Base-by-base conservation (phyloP, 2,888 invertebrate species). In the Cyrtodaria siliqua region DNA sequence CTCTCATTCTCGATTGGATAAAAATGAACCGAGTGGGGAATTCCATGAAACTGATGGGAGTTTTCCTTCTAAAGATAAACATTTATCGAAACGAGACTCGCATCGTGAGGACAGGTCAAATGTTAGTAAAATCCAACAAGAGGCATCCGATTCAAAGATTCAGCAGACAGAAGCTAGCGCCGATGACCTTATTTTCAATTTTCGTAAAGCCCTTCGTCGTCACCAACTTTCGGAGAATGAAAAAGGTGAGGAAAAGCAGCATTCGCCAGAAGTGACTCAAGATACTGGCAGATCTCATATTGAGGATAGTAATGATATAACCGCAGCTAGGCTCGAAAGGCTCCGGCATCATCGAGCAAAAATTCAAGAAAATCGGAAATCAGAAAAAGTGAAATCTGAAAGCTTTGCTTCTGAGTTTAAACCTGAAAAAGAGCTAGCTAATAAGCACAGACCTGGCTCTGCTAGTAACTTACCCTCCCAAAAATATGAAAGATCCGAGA, bases 131-230 rank as follows among this genome's bases (percentile, higher is more conserved):
- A 40, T 18, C 40, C 60, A 60, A 26, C 18, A 18, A 23, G 71
- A 71, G 26, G 42, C 53, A 56, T 71, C 74, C 52, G 68, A 57
- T 29, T 47, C n/a, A 18, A 49, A 44, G 29, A 66, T 70, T 44
- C 56, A 57, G 52, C 63, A 67, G 24, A 27, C 52, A 27, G 77
- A 71, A 24, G 24, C 24, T 24, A 77, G 57, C 49, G 44, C 44
- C 3, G 78, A 78, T 62, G 78, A 78, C 26, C 66, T 78, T 24
- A 69, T 81, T 42, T 75, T 59, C 26, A 75, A 81, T 49, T 81
- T 81, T 81, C 81, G 81, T 40, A 71, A 71, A 72, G 81, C 81
- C 49, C 69, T 81, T 44, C 68, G 75, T 75, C 77, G 75, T 52
- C 81, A 78, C 71, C 67, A 56, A 50, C 26, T 78, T 78, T 78